A percentile compares a stretch with the other conserved stretches of the same genome.
Conservation (phyloP, 2,888 invertebrate genomes). For the Phorcus lineatus region DNA sequence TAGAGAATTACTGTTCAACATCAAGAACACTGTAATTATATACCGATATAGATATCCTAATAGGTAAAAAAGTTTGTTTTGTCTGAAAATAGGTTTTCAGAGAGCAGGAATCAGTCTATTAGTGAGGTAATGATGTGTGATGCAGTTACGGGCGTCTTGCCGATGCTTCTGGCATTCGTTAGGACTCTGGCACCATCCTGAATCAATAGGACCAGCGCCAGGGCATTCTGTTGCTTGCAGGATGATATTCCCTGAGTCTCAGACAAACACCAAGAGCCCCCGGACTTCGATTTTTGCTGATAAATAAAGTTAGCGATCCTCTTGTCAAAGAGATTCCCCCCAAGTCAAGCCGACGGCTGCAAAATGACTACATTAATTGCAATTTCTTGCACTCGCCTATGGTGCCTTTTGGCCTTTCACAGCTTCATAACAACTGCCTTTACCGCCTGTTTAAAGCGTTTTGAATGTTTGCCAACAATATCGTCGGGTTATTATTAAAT, state of each 20-base stretch:
- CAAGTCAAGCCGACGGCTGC: background rate
- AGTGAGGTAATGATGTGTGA: background rate
- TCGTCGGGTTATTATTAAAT: background rate
- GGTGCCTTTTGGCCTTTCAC: background rate
- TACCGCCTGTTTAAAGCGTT: background rate
- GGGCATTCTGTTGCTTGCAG: background rate
- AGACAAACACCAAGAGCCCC: conserved; percentile 4
- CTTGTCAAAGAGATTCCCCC: background rate
- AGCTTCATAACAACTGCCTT: no score
- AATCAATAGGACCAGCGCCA: background rate
- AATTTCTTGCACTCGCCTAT: background rate
- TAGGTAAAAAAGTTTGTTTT: no score
- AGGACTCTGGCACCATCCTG: background rate
- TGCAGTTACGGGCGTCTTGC: conserved; percentile 1
- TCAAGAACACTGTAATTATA: no score
- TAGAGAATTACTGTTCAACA: no score
- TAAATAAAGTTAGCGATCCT: conserved; percentile 13
- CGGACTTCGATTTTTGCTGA: conserved; percentile 16
- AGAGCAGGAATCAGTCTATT: no score
- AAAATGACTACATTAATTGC: conserved; percentile 16
- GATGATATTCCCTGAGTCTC: background rate
- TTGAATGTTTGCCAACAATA: conserved; percentile 12
- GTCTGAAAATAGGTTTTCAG: no score
- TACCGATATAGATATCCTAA: no score
- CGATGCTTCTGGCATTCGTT: background rate